Percentiles rank a stretch among this genome's conserved stretches.
These are phyloP conservation scores for Sphyrna mokarran DNA, from an alignment of 2,113 vertebrate species.

Conservation along the genomic window DNA sequence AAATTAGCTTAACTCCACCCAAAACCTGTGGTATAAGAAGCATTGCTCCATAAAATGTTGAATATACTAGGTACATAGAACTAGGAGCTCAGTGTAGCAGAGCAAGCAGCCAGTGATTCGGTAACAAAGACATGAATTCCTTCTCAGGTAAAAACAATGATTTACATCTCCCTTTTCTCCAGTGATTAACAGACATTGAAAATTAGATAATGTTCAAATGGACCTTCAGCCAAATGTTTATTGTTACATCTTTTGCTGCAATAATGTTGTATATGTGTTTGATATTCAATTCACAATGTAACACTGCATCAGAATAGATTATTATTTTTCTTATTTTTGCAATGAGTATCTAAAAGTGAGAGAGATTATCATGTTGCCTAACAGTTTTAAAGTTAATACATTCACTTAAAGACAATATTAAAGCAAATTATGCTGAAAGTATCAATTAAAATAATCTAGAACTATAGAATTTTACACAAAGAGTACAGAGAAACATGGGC, in stretches of 20 bases:
- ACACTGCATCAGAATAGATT: neutral
- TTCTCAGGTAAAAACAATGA: constrained; percentile 24
- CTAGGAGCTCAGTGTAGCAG: neutral
- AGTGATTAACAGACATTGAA: neutral
- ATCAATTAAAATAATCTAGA: neutral
- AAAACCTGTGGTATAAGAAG: neutral
- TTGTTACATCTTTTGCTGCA: neutral
- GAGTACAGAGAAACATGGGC: neutral
- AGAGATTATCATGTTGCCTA: neutral
- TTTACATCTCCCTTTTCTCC: neutral
- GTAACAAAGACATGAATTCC: constrained; percentile 7
- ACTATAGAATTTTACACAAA: neutral
- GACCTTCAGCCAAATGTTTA: neutral
- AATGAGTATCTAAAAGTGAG: neutral
- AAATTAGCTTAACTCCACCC: constrained; percentile 18
- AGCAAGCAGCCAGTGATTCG: neutral
- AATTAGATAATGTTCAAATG: neutral
- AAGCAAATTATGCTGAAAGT: neutral
- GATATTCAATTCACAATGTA: neutral
- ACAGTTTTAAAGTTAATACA: neutral
- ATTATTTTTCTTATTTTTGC: neutral
- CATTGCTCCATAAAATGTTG: constrained; percentile 4
- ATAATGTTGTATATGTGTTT: too few species aligned
- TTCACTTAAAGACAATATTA: neutral
- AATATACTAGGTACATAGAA: neutral